Percentiles rank a stretch among this genome's conserved stretches.
Evolutionary conservation across 2,797 vertebrate genomes (phyloP).

Genomic region (Rhynchonycteris naso): DNA sequence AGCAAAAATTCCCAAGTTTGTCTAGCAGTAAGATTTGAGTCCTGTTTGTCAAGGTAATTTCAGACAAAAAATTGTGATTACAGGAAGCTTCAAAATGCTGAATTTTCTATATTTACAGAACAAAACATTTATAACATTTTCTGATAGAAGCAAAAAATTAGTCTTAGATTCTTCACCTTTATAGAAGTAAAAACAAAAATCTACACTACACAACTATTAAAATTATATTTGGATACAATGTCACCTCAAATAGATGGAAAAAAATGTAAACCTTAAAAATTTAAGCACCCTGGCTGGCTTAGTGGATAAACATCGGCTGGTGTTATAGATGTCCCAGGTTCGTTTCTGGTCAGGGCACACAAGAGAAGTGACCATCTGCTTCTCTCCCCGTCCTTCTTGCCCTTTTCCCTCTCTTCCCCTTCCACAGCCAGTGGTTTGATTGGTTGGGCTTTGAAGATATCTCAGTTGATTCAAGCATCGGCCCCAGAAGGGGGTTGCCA

Average conservation of each 20-base stretch:
- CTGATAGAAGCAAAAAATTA: not conserved
- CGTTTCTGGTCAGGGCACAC: too few species aligned
- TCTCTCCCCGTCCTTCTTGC: too few species aligned
- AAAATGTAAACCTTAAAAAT: not conserved
- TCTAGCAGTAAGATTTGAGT: not conserved
- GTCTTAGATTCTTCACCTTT: not conserved
- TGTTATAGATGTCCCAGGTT: too few species aligned
- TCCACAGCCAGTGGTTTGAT: too few species aligned
- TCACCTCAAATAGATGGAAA: not conserved
- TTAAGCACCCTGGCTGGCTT: not conserved
- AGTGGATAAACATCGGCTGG: too few species aligned
- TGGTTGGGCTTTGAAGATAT: too few species aligned
- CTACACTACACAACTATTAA: not conserved
- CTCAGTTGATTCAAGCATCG: too few species aligned
- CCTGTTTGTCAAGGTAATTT: not conserved
- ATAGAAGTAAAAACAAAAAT: not conserved
- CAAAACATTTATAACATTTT: constrained; percentile 6
- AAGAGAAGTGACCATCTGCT: too few species aligned
- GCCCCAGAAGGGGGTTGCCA: too few species aligned
- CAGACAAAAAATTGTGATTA: not conserved
- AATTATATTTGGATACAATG: constrained; percentile 13
- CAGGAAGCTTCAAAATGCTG: not conserved
- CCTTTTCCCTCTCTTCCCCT: too few species aligned
- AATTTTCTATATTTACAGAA: not conserved
- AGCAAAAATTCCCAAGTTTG: constrained; percentile 11